Percentiles rank a stretch among this genome's conserved stretches.
These are phyloP conservation scores for Xylocampa areola DNA, from an alignment of 2,888 invertebrate genomes.

Conservation along the genomic window DNA sequence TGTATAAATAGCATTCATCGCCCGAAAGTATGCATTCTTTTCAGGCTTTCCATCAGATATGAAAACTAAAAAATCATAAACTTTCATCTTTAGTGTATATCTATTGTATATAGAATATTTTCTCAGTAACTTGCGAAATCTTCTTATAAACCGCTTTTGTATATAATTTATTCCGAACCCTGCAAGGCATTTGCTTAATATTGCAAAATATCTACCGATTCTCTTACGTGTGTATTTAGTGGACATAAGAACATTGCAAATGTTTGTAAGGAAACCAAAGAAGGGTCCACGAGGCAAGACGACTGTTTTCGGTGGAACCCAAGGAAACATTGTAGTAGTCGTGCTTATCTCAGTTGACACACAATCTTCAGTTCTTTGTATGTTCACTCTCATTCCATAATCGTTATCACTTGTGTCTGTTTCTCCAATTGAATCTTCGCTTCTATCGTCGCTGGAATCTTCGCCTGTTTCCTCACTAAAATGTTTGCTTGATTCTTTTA, in stretches of 20 bases:
- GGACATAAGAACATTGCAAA: conserved; percentile 68
- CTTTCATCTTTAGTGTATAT: conserved; percentile 57
- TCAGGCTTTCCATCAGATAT: conserved; percentile 62
- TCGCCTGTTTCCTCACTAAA: too few species aligned
- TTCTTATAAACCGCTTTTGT: conserved; percentile 64
- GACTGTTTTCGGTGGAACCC: conserved; percentile 12
- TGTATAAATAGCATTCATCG: conserved; percentile 71
- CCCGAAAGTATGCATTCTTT: conserved; percentile 66
- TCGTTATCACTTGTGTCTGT: neutral
- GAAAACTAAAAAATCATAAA: conserved; percentile 63
- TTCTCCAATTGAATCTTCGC: neutral
- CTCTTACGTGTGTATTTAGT: conserved; percentile 58
- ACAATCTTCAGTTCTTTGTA: neutral
- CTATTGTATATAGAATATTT: conserved; percentile 62
- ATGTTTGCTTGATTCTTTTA: neutral
- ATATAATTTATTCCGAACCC: conserved; percentile 61
- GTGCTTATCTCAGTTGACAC: neutral
- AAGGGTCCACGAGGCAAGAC: conserved; percentile 68
- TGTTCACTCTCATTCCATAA: neutral
- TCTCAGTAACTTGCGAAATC: conserved; percentile 62
- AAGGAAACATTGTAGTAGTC: neutral
- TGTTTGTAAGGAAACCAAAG: conserved; percentile 70
- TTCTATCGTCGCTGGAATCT: too few species aligned
- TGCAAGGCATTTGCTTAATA: conserved; percentile 65
- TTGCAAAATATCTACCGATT: conserved; percentile 65